A percentile compares a stretch with the other conserved stretches of the same genome.
Evolutionary conservation across 2,888 invertebrate genomes (phyloP).

Genomic region (Plusia festucae): DNA sequence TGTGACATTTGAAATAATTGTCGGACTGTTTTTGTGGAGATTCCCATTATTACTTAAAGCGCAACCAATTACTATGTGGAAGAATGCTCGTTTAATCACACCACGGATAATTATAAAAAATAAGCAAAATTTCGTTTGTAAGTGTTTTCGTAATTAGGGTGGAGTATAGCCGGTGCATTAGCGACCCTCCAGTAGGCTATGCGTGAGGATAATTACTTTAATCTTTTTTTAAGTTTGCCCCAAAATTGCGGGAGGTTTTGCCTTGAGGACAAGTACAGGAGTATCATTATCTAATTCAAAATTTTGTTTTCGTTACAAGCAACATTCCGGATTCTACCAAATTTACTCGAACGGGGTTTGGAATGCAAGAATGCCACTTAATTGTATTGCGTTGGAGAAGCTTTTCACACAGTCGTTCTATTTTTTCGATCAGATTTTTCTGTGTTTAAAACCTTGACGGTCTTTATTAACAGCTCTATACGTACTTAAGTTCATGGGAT

Average conservation of each 20-base stretch:
- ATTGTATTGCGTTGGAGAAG: background rate
- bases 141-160: conserved; percentile 46
- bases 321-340: background rate
- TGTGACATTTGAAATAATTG: conserved; percentile 76
- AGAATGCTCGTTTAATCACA: conserved; percentile 60
- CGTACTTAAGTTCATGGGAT: background rate
- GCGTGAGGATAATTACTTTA: conserved; percentile 53
- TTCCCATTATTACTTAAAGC: conserved; percentile 61
- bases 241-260: conserved; percentile 43
- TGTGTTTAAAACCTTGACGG: background rate
- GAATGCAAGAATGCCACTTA: background rate
- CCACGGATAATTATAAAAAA: conserved; percentile 55
- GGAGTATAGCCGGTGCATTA: conserved; percentile 33
- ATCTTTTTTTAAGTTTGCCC: conserved; percentile 37
- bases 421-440: background rate
- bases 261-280: conserved; percentile 29
- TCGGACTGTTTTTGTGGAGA: conserved; percentile 51
- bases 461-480: background rate
- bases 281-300: conserved; percentile 29
- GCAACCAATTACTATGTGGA: conserved; percentile 59
- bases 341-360: background rate
- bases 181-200: conserved; percentile 19
- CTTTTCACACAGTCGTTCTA: background rate
- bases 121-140: conserved; percentile 48
- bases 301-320: conserved; percentile 12